Evolutionary conservation across 2,113 vertebrate genomes (phyloP).

Genomic region (Megaceryle maxima): DNA sequence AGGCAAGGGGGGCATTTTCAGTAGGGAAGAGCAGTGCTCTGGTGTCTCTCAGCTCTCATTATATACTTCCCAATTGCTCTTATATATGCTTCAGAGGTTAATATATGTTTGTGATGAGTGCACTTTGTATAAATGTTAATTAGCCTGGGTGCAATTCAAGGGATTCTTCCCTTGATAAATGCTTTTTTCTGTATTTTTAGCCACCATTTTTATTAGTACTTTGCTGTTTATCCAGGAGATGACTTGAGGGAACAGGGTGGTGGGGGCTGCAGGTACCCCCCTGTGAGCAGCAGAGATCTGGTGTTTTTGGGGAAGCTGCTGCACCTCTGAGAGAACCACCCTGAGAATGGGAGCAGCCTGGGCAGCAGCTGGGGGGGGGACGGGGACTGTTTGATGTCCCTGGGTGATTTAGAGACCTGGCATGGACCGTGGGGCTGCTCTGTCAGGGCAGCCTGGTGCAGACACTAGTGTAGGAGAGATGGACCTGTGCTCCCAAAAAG

Average conservation of each 20-base stretch:
- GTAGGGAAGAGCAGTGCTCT: not conserved
- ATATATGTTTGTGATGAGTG: constrained; percentile 57
- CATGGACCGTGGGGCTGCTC: not conserved
- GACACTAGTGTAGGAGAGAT: not conserved
- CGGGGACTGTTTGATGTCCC: not conserved
- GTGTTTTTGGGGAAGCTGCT: not conserved
- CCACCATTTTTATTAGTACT: not conserved
- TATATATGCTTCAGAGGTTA: constrained; percentile 56
- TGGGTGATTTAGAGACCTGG: not conserved
- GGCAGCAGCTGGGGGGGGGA: not conserved
- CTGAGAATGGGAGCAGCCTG: not conserved
- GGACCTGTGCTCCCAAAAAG: not conserved
- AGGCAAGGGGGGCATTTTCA: not conserved
- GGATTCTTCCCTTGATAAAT: not conserved
- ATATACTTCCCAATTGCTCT: constrained; percentile 20
- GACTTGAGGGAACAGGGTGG: not conserved
- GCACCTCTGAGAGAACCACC: not conserved
- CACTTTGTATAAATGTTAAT: constrained; percentile 49
- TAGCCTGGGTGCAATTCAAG: not conserved
- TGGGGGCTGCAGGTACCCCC: not conserved
- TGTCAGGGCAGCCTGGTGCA: not conserved
- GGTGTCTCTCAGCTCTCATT: not conserved
- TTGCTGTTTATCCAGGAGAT: not conserved
- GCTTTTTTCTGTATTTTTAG: constrained; percentile 9
- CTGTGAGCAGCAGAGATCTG: not conserved